phyloP scores from a whole-genome alignment of 1,140 invertebrate genomes.

The Dufourea novaeangliae region DNA sequence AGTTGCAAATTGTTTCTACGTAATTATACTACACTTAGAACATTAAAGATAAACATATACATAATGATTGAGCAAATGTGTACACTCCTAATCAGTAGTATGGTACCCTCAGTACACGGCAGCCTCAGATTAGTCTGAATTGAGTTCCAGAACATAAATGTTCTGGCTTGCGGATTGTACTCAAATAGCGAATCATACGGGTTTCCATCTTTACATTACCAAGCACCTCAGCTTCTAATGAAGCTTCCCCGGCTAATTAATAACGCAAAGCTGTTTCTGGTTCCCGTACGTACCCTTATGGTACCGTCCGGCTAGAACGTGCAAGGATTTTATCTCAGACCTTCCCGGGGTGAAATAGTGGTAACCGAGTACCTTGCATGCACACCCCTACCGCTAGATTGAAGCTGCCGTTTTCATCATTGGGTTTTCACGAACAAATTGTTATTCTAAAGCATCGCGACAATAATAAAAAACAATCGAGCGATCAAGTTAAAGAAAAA shows the following conservation, averaged over 20 bases:
- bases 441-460: neutral
- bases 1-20: neutral
- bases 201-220: slow-evolving; percentile 75
- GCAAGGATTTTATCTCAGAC: slow-evolving; percentile 79
- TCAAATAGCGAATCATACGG: slow-evolving; percentile 78
- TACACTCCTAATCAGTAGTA: neutral
- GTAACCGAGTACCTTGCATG: slow-evolving; percentile 72
- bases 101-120: slow-evolving; percentile 75
- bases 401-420: slow-evolving; percentile 80
- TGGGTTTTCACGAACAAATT: slow-evolving; percentile 61
- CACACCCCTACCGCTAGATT: slow-evolving; percentile 80
- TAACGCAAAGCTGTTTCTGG: slow-evolving; percentile 79
- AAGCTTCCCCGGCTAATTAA: slow-evolving; percentile 72
- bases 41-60: neutral
- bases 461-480: slow-evolving; percentile 7
- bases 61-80: neutral
- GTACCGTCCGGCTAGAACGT: slow-evolving; percentile 78
- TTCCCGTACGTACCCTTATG: slow-evolving; percentile 76
- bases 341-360: slow-evolving; percentile 78
- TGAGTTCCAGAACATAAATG: slow-evolving; percentile 73
- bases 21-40: neutral
- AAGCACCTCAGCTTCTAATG: slow-evolving; percentile 71
- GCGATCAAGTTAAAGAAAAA: neutral
- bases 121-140: slow-evolving; percentile 82
- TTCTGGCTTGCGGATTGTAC: slow-evolving; percentile 79